Evolutionary conservation across 2,113 vertebrate genomes (phyloP).

Genomic region (Rissa tridactyla): DNA sequence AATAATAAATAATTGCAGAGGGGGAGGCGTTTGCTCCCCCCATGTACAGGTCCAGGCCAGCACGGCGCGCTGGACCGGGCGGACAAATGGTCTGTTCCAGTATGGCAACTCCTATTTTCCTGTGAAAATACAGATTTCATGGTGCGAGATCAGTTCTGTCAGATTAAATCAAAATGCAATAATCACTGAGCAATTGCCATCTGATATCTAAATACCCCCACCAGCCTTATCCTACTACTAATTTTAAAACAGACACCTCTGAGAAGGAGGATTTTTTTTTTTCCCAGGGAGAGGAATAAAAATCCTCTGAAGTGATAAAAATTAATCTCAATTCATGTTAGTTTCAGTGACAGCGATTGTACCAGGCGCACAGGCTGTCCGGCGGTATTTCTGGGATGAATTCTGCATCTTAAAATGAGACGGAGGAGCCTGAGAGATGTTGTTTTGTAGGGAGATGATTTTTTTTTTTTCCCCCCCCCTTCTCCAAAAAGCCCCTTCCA

Average conservation of each 20-base stretch:
- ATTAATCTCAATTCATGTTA: slow-evolving; percentile 69
- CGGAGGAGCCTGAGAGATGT: not conserved
- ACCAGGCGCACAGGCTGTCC: slow-evolving; percentile 58
- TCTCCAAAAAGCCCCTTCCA: not conserved
- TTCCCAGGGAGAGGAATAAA: slow-evolving; percentile 29
- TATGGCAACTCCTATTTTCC: slow-evolving; percentile 60
- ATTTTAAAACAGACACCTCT: slow-evolving; percentile 58
- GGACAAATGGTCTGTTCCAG: slow-evolving; percentile 56
- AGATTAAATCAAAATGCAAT: slow-evolving; percentile 71
- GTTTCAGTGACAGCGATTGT: slow-evolving; percentile 54
- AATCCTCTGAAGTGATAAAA: slow-evolving; percentile 69
- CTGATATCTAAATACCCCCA: slow-evolving; percentile 58
- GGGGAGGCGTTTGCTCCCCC: not conserved
- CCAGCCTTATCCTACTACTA: slow-evolving; percentile 41
- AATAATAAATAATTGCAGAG: not conserved
- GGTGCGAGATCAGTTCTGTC: slow-evolving; percentile 59
- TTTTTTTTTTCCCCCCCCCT: too few relatives aligned
- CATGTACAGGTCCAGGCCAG: rapidly evolving
- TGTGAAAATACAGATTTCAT: slow-evolving; percentile 62
- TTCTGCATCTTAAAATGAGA: slow-evolving; percentile 49
- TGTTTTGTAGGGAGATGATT: not conserved
- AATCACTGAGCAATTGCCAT: slow-evolving; percentile 61
- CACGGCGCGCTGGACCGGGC: rapidly evolving
- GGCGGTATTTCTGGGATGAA: slow-evolving; percentile 57
- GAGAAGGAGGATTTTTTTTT: slow-evolving; percentile 22